Conservation (phyloP, 1,140 invertebrate genomes). For the Lepidostoma basale region DNA sequence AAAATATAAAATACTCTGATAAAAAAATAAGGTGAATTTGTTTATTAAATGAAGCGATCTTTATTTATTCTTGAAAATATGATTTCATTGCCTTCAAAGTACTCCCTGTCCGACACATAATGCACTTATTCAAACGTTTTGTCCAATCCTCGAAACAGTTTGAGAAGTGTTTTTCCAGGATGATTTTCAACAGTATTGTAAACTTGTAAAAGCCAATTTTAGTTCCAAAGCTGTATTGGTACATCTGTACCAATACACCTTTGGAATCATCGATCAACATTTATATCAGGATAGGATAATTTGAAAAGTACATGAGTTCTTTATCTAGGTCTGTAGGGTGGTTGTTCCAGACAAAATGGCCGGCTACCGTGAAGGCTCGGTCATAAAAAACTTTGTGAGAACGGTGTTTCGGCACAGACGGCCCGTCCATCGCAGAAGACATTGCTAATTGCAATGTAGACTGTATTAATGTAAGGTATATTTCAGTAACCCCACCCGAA, state of each 20-base stretch:
- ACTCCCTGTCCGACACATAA: no score
- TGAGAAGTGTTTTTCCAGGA: background rate
- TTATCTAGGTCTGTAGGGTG: background rate
- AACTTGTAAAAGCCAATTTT: no score
- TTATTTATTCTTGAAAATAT: background rate
- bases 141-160: no score
- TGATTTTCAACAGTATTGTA: no score
- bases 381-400: background rate
- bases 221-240: no score
- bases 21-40: background rate
- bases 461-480: background rate
- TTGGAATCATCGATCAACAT: background rate
- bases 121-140: no score
- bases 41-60: background rate
- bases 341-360: no score
- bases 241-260: background rate
- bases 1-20: background rate
- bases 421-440: no score
- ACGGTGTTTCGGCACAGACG: no score
- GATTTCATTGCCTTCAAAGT: background rate
- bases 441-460: no score
- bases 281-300: no score
- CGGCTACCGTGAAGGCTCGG: no score
- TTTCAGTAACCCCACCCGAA: conserved; percentile 17
- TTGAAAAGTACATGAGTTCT: background rate